Evolutionary conservation across 2,888 invertebrate genomes (phyloP).

Genomic region (Petrophora chlorosata): DNA sequence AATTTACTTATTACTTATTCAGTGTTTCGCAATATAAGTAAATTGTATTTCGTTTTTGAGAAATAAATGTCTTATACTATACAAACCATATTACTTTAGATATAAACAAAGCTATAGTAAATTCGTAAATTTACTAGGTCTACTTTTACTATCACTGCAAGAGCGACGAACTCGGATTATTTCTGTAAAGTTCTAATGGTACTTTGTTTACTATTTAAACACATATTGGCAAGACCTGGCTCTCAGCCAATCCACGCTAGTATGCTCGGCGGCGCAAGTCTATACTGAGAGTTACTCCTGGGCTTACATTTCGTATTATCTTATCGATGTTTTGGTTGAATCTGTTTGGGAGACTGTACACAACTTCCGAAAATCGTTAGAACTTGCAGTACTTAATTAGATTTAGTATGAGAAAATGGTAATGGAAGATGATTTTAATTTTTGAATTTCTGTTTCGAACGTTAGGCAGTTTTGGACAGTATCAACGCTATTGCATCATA

Average conservation of each 20-base stretch:
- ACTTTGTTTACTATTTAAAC: slow-evolving; percentile 56
- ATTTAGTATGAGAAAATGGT: background rate
- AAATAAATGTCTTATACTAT: too few species aligned
- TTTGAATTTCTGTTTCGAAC: too few species aligned
- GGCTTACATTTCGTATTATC: background rate
- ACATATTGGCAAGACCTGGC: slow-evolving; percentile 54
- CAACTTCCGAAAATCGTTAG: slow-evolving; percentile 22
- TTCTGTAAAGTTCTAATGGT: slow-evolving; percentile 57
- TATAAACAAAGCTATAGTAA: too few species aligned
- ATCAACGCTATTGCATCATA: too few species aligned
- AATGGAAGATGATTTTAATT: background rate
- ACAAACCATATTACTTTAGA: too few species aligned
- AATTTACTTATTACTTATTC: too few species aligned
- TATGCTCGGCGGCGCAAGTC: slow-evolving; percentile 42
- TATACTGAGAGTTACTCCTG: background rate
- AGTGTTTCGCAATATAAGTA: too few species aligned
- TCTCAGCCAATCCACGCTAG: slow-evolving; percentile 43
- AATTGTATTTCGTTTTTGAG: too few species aligned
- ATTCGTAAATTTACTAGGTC: too few species aligned
- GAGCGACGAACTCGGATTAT: slow-evolving; percentile 59
- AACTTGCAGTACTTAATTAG: background rate
- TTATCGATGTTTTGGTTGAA: slow-evolving; percentile 2
- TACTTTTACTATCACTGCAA: slow-evolving; percentile 30
- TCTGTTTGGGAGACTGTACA: slow-evolving; percentile 12
- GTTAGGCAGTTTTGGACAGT: too few species aligned